Evolutionary conservation across 2,888 invertebrate genomes (phyloP).

Genomic region (Trissolcus japonicus): DNA sequence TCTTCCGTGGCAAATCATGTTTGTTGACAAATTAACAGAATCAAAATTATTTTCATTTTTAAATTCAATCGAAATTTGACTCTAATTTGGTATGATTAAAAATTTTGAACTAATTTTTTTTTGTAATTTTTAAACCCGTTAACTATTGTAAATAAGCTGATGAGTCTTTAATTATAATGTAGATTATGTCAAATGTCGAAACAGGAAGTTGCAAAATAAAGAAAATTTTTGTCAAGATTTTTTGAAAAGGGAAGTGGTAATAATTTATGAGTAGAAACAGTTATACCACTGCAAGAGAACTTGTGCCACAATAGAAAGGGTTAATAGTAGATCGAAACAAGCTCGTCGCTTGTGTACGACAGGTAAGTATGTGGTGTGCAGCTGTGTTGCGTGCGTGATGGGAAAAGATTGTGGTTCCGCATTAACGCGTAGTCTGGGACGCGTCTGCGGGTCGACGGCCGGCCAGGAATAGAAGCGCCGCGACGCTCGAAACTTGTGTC

Average conservation of each 20-base stretch:
- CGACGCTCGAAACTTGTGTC: conserved; percentile 69
- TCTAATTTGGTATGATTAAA: too few species aligned
- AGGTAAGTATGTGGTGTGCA: conserved; percentile 52
- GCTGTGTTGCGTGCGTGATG: conserved; percentile 50
- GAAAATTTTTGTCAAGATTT: neutral
- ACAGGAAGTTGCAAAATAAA: too few species aligned
- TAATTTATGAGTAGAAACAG: conserved; percentile 3
- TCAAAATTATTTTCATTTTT: too few species aligned
- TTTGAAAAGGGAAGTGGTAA: neutral
- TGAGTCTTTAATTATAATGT: too few species aligned
- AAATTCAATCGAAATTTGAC: too few species aligned
- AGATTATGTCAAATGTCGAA: too few species aligned
- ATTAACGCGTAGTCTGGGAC: conserved; percentile 72
- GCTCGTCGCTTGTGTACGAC: conserved; percentile 31
- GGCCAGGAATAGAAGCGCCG: conserved; percentile 73
- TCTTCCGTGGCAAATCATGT: conserved; percentile 7
- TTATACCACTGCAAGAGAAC: conserved; percentile 1
- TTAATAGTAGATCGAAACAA: conserved; percentile 30
- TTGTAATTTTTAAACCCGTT: too few species aligned
- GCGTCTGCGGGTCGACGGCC: conserved; percentile 75
- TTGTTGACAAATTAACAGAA: too few species aligned
- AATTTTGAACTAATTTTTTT: too few species aligned
- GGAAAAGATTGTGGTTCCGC: conserved; percentile 58
- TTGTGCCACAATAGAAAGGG: conserved; percentile 9
- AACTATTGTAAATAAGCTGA: too few species aligned